phyloP scores from a whole-genome alignment of 2,888 invertebrate genomes.

The Neoitamus cyanurus region DNA sequence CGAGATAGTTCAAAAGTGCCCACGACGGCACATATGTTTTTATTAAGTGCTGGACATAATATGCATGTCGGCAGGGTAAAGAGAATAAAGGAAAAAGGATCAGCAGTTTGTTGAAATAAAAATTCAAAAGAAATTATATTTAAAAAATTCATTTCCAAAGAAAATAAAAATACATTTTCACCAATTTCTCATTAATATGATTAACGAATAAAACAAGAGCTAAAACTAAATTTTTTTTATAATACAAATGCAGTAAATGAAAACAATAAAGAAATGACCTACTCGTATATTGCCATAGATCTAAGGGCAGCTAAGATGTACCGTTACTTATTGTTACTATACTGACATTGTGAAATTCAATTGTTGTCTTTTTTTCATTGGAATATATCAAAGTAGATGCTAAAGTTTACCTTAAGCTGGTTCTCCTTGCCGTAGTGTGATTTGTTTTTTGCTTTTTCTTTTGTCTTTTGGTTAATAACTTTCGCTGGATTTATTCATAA shows the following conservation, averaged over 20 bases:
- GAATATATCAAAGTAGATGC: slow-evolving; percentile 38
- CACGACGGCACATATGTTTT: too few species aligned
- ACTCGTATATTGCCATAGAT: slow-evolving; percentile 32
- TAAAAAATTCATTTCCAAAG: slow-evolving; percentile 46
- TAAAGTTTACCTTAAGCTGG: slow-evolving; percentile 29
- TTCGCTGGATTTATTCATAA: slow-evolving; percentile 34
- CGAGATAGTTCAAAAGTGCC: too few species aligned
- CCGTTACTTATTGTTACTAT: slow-evolving; percentile 41
- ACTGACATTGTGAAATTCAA: slow-evolving; percentile 41
- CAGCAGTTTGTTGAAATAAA: slow-evolving; percentile 18
- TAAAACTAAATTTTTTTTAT: slow-evolving; percentile 25
- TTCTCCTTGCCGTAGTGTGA: slow-evolving; percentile 14
- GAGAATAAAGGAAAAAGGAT: background rate
- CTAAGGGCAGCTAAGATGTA: slow-evolving; percentile 44
- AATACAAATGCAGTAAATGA: slow-evolving; percentile 43
- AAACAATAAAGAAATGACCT: slow-evolving; percentile 41
- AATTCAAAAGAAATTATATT: slow-evolving; percentile 38
- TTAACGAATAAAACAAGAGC: slow-evolving; percentile 44
- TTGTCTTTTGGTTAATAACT: slow-evolving; percentile 20
- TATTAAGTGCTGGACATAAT: background rate
- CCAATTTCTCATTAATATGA: slow-evolving; percentile 43
- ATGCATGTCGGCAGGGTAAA: background rate
- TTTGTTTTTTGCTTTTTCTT: slow-evolving; percentile 6
- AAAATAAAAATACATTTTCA: slow-evolving; percentile 45
- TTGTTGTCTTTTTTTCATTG: slow-evolving; percentile 37